Evolutionary conservation across 2,113 vertebrate genomes (phyloP).

Genomic region (Ciconia stormi): DNA sequence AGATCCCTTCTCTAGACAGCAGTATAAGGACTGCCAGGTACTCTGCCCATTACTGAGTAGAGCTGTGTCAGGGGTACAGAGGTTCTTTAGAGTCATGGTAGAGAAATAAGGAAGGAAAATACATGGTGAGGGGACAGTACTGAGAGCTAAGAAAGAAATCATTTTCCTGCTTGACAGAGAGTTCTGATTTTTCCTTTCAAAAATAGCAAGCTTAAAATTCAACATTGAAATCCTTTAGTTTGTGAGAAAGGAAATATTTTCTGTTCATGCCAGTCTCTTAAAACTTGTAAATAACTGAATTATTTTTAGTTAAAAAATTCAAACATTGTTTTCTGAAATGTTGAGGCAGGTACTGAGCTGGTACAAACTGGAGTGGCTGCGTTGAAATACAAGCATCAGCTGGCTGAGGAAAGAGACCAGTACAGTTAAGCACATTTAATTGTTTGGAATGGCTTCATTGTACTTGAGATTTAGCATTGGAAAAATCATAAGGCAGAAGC

Average conservation of each 20-base stretch:
- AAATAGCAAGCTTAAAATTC: not conserved
- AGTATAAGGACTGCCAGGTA: not conserved
- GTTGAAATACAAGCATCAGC: not conserved
- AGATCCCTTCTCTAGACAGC: not conserved
- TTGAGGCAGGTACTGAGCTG: not conserved
- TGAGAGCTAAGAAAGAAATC: not conserved
- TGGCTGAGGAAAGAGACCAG: not conserved
- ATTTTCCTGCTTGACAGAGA: not conserved
- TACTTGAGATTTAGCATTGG: not conserved
- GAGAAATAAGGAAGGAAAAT: not conserved
- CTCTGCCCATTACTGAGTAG: not conserved
- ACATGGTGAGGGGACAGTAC: not conserved
- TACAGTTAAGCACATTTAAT: not conserved
- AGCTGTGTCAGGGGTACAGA: not conserved
- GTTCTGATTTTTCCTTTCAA: not conserved
- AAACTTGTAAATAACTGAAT: not conserved
- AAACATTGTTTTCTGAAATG: not conserved
- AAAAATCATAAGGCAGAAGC: conserved; percentile 19
- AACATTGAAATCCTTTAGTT: not conserved
- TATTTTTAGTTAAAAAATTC: not conserved
- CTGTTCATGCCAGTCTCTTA: not conserved
- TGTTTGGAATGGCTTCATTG: not conserved
- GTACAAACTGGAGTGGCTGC: not conserved
- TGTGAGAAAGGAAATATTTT: not conserved
- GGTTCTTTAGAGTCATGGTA: not conserved